Percentiles rank a stretch among this genome's conserved stretches.
These are phyloP conservation scores for Meriones psammophilus DNA, from an alignment of 2,797 vertebrate species.

Conservation along the genomic window DNA sequence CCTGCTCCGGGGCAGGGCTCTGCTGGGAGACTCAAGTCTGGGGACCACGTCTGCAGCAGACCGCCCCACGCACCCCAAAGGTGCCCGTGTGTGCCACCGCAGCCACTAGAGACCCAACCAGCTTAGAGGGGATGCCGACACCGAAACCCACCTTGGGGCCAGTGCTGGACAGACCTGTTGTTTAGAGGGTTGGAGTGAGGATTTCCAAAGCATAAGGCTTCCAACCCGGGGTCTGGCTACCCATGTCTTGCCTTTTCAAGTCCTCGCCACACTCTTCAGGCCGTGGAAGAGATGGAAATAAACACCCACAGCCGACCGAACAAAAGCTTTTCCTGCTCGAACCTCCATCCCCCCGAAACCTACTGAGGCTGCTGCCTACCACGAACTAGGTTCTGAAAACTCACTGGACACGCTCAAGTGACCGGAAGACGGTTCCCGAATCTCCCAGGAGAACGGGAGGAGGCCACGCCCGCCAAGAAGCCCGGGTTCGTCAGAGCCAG, in stretches of 20 bases:
- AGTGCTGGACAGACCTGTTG: neutral
- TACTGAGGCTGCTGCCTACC: neutral
- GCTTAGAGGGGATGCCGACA: neutral
- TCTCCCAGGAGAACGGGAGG: neutral
- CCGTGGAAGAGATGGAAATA: neutral
- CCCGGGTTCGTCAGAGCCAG: neutral
- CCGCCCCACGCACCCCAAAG: neutral
- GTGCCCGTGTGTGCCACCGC: neutral
- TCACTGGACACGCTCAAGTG: neutral
- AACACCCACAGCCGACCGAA: neutral
- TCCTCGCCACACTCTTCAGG: neutral
- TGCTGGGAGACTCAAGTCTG: neutral
- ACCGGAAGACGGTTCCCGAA: neutral
- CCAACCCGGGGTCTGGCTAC: neutral
- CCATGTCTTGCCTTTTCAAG: slow-evolving; percentile 27
- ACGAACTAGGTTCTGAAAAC: neutral
- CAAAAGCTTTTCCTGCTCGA: neutral
- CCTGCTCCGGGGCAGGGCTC: neutral
- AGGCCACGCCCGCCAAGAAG: neutral
- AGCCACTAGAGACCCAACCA: neutral
- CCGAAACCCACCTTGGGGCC: neutral
- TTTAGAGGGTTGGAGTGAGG: neutral
- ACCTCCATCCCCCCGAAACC: neutral
- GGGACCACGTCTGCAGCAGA: neutral
- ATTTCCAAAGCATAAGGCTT: slow-evolving; percentile 50